Evolutionary conservation across 1,140 invertebrate genomes (phyloP).

Genomic region (Halesus radiatus): DNA sequence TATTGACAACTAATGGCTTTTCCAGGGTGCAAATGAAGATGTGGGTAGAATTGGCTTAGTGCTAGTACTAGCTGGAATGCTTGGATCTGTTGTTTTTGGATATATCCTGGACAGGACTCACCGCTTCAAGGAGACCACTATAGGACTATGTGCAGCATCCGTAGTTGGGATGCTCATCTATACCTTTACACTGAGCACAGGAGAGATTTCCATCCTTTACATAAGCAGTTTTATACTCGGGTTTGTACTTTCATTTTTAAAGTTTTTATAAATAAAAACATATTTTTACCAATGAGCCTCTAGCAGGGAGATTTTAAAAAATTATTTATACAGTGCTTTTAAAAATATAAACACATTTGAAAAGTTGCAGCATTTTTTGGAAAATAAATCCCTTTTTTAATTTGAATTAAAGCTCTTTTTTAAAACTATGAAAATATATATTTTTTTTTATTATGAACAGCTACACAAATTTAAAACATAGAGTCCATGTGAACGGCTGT

Average conservation of each 20-base stretch:
- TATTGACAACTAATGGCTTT: not conserved
- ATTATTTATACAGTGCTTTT: too few species aligned
- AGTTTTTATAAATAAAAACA: too few species aligned
- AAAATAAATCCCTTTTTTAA: too few species aligned
- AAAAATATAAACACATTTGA: too few species aligned
- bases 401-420: too few species aligned
- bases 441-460: too few species aligned
- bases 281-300: too few species aligned
- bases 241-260: constrained; percentile 76
- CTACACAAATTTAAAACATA: too few species aligned
- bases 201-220: constrained; percentile 82
- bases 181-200: constrained; percentile 83
- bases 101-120: constrained; percentile 88
- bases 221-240: constrained; percentile 83
- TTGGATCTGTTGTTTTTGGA: constrained; percentile 90
- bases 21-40: constrained; percentile 77
- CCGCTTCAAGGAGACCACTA: constrained; percentile 88
- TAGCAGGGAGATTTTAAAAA: too few species aligned
- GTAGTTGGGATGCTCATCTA: constrained; percentile 90
- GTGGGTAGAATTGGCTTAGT: constrained; percentile 90
- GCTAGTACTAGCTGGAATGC: constrained; percentile 91
- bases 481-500: too few species aligned
- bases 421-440: too few species aligned
- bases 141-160: constrained; percentile 88
- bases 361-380: too few species aligned